Conservation (phyloP, 2,797 vertebrate genomes). For the Pagetopsis macropterus region DNA sequence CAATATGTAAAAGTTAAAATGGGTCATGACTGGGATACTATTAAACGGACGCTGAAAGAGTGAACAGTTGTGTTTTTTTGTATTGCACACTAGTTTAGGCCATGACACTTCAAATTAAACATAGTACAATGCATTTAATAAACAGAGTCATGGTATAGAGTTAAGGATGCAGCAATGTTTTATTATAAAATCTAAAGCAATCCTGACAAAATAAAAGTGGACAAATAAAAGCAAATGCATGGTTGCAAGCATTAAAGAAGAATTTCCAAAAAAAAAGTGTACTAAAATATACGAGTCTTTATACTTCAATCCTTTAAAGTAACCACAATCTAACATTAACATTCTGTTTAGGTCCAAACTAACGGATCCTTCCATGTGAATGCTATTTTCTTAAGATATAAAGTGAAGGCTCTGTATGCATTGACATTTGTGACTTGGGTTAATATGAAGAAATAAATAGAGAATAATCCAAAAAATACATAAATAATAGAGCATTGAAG, state of each 20-base stretch:
- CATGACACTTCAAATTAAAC: background rate
- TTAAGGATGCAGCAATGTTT: background rate
- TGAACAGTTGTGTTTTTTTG: background rate
- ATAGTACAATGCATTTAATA: background rate
- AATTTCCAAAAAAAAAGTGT: too few species aligned
- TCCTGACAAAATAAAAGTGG: background rate
- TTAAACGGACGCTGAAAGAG: too few species aligned
- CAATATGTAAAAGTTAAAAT: too few species aligned
- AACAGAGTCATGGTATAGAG: background rate
- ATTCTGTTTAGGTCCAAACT: background rate
- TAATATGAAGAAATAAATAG: background rate
- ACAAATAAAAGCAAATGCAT: too few species aligned
- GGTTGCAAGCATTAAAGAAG: too few species aligned
- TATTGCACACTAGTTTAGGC: background rate
- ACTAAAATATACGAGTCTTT: background rate
- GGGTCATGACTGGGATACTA: background rate
- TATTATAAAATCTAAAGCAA: background rate
- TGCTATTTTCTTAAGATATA: background rate
- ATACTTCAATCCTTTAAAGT: background rate
- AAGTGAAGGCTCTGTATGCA: background rate
- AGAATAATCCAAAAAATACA: background rate
- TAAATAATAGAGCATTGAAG: background rate
- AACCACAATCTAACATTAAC: rapidly evolving
- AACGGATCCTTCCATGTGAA: too few species aligned
- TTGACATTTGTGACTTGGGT: background rate